phyloP scores from a whole-genome alignment of 2,113 vertebrate species.

The Xenus cinereus region DNA sequence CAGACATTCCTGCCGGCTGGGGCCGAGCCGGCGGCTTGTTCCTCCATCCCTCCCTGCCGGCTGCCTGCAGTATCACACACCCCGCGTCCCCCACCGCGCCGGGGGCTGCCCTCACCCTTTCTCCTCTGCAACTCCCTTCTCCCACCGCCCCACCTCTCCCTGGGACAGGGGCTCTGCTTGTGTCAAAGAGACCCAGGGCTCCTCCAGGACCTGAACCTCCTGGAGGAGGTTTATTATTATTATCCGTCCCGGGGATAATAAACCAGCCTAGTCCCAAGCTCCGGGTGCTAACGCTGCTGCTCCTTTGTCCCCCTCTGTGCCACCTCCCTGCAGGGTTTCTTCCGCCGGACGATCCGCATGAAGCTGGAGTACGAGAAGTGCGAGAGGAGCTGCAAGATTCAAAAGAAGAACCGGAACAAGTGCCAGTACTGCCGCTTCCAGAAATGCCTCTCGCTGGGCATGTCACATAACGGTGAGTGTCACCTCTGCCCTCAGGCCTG shows the following conservation, averaged over 20 bases:
- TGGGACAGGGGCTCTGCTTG: background rate
- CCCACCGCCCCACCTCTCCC: background rate
- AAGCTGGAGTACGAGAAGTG: conserved; percentile 96
- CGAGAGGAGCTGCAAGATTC: conserved; percentile 92
- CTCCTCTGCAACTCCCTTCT: background rate
- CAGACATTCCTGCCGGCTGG: background rate
- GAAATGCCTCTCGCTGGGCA: conserved; percentile 95
- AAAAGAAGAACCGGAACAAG: conserved; percentile 98
- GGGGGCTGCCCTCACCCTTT: accelerated
- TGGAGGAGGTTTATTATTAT: background rate
- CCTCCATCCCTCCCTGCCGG: background rate
- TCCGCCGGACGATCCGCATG: conserved; percentile 94
- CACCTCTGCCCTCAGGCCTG: background rate
- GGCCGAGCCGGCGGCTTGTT: background rate
- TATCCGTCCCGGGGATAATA: background rate
- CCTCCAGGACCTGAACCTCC: background rate
- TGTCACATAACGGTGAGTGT: conserved; percentile 94
- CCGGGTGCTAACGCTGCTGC: background rate
- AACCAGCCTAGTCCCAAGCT: background rate
- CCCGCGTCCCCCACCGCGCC: background rate
- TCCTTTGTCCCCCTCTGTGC: background rate
- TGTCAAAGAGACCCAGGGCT: background rate
- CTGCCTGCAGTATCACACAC: background rate
- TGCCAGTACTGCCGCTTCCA: conserved; percentile 99
- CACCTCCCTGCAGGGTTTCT: conserved; percentile 85